Conservation (phyloP, 2,113 vertebrate species). For the Herpailurus yagouaroundi region DNA sequence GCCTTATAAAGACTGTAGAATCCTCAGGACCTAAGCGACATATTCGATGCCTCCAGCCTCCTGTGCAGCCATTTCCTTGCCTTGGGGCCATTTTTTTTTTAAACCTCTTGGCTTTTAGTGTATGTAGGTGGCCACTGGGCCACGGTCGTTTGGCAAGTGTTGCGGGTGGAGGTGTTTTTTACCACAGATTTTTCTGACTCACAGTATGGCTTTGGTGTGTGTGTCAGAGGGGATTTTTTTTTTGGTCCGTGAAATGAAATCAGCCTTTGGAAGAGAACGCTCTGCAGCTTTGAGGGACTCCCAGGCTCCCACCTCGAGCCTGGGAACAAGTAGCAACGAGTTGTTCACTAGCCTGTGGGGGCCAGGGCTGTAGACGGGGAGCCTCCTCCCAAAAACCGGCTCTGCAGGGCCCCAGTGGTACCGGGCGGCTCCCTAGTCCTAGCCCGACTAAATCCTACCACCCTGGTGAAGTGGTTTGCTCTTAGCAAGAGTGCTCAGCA, state of each 20-base stretch:
- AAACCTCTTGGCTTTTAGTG: not conserved
- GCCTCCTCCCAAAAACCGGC: not conserved
- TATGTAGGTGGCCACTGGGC: not conserved
- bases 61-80: not conserved
- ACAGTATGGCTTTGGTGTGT: not conserved
- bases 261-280: conserved; percentile 45
- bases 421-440: not conserved
- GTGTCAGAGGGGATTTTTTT: not conserved
- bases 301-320: conserved; percentile 19
- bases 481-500: not conserved
- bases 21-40: not conserved
- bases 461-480: not conserved
- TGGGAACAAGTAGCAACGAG: conserved; percentile 47
- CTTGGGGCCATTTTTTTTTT: not conserved
- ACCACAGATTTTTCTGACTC: conserved; percentile 47
- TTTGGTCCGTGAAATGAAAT: conserved; percentile 55
- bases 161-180: not conserved
- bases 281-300: conserved; percentile 65
- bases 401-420: not conserved
- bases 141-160: not conserved
- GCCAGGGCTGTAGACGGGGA: not conserved
- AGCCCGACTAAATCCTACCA: not conserved
- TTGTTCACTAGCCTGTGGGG: not conserved
- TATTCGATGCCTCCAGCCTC: not conserved
- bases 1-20: too few relatives aligned